phyloP scores from a whole-genome alignment of 92 coral and sea anemone species.

The Siderastrea siderea region DNA sequence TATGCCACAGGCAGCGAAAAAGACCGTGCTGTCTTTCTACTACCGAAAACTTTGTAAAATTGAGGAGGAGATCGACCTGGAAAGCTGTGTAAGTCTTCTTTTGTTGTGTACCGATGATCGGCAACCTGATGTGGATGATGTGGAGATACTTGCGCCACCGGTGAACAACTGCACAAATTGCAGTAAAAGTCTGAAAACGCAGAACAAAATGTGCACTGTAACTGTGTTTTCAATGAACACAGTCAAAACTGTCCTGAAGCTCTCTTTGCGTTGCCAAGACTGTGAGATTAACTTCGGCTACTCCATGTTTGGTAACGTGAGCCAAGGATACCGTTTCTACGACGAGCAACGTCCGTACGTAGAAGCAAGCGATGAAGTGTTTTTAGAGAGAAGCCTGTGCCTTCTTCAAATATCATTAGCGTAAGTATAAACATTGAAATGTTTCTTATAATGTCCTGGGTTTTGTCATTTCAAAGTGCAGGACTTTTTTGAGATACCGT shows the following conservation, averaged over 20 bases:
- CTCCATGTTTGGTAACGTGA: constrained; percentile 11
- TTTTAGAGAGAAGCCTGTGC: constrained; percentile 36
- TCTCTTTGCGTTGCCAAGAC: constrained; percentile 18
- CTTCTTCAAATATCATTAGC: constrained; percentile 30
- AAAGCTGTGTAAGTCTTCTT: no score
- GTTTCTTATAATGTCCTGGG: background rate
- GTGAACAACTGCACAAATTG: no score
- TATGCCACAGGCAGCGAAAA: no score
- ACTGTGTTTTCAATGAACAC: background rate
- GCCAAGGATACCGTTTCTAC: constrained; percentile 23
- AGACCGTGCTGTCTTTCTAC: no score
- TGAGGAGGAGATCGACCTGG: no score
- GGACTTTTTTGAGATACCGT: background rate
- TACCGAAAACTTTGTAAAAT: no score
- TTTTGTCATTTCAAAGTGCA: no score
- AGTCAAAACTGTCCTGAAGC: constrained; percentile 20
- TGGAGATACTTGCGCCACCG: no score
- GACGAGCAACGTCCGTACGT: constrained; percentile 13
- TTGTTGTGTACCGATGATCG: no score
- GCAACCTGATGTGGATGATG: no score
- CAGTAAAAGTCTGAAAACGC: background rate
- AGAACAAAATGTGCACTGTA: background rate
- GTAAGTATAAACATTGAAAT: constrained; percentile 24
- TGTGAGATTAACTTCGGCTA: constrained; percentile 35
- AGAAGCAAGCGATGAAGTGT: constrained; percentile 36